These are phyloP conservation scores for Stenoptilia bipunctidactyla DNA, from an alignment of 2,888 invertebrate species.

Conservation along the genomic window DNA sequence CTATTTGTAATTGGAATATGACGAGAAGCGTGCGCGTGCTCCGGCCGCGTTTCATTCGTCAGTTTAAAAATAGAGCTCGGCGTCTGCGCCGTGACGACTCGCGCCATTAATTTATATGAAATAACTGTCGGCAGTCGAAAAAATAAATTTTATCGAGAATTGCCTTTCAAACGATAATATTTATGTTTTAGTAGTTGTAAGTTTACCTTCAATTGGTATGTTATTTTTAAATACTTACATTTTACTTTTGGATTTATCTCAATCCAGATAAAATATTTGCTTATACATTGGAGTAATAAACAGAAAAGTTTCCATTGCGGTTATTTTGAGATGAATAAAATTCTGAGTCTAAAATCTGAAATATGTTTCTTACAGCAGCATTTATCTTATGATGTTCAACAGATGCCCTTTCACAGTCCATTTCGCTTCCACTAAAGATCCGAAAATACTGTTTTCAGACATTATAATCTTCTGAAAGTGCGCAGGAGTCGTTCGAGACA, in stretches of 20 bases:
- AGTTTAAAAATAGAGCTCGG: constrained; percentile 67
- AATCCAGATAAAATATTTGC: no score
- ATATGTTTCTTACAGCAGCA: no score
- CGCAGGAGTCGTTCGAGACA: constrained; percentile 47
- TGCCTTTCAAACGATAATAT: constrained; percentile 66
- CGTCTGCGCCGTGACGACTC: constrained; percentile 70
- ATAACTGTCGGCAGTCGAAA: constrained; percentile 70
- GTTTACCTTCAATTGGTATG: not conserved
- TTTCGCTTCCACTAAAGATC: constrained; percentile 51
- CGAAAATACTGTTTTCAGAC: constrained; percentile 53
- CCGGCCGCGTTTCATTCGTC: constrained; percentile 68
- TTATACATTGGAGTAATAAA: no score
- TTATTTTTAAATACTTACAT: no score
- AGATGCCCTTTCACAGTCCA: constrained; percentile 42
- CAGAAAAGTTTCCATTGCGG: no score
- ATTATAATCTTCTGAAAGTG: constrained; percentile 48
- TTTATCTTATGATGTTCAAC: constrained; percentile 42
- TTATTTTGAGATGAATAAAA: no score
- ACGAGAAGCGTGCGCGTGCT: constrained; percentile 64
- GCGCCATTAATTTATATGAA: constrained; percentile 71
- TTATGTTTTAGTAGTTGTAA: constrained; percentile 62
- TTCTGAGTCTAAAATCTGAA: no score
- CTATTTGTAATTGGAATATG: constrained; percentile 71
- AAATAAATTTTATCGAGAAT: constrained; percentile 64
- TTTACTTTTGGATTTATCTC: constrained; percentile 5